A percentile compares a stretch with the other conserved stretches of the same genome.
These are phyloP conservation scores for Apogon hyalosoma DNA, from an alignment of 2,797 vertebrate species.

Conservation along the genomic window DNA sequence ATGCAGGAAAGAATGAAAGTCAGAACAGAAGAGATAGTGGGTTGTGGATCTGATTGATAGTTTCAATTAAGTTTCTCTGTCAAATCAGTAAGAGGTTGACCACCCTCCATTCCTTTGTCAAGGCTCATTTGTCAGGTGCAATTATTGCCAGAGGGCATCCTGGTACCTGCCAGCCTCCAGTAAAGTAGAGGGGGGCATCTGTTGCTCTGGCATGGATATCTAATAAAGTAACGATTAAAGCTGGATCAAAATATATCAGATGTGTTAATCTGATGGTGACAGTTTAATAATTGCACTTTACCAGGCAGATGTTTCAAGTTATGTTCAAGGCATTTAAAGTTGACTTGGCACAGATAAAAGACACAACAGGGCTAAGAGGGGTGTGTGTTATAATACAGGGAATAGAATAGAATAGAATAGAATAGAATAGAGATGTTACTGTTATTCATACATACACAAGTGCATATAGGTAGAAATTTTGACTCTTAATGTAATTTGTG, in stretches of 20 bases:
- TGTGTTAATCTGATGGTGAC: slow-evolving; percentile 29
- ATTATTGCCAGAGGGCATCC: slow-evolving; percentile 63
- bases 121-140: slow-evolving; percentile 71
- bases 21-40: slow-evolving; percentile 51
- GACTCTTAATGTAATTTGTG: too few species aligned
- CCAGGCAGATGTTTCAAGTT: slow-evolving; percentile 3
- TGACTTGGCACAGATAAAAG: background rate
- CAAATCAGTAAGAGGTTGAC: slow-evolving; percentile 67
- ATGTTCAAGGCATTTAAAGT: slow-evolving; percentile 22
- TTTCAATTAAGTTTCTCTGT: slow-evolving; percentile 75
- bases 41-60: slow-evolving; percentile 69
- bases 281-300: slow-evolving; percentile 35
- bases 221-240: slow-evolving; percentile 42
- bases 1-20: slow-evolving; percentile 55
- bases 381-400: background rate
- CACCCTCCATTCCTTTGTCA: slow-evolving; percentile 67
- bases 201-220: slow-evolving; percentile 24
- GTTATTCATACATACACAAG: too few species aligned
- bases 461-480: too few species aligned
- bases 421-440: too few species aligned
- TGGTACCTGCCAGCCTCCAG: slow-evolving; percentile 51
- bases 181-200: slow-evolving; percentile 48
- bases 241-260: slow-evolving; percentile 27
- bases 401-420: too few species aligned
- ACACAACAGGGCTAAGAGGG: background rate